Conservation (phyloP, 2,797 vertebrate species). For the Notamacropus eugenii region DNA sequence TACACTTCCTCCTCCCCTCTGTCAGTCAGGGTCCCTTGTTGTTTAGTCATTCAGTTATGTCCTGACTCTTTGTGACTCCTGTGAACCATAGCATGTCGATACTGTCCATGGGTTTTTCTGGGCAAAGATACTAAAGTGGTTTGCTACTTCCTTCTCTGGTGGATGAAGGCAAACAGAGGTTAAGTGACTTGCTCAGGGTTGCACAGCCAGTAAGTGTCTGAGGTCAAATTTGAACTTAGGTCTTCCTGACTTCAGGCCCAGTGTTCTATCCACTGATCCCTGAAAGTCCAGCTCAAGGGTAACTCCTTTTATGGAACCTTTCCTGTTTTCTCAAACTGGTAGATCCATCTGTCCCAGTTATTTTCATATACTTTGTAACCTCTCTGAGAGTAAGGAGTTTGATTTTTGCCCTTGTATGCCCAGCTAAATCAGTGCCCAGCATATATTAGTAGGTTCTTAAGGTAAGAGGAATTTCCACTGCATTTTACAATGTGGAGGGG, state of each 20-base stretch:
- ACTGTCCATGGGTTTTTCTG: background rate
- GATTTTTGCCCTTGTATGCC: background rate
- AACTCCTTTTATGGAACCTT: background rate
- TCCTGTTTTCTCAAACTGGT: background rate
- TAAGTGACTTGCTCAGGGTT: background rate
- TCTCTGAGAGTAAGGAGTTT: background rate
- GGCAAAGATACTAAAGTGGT: background rate
- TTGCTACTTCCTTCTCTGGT: background rate
- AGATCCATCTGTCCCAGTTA: background rate
- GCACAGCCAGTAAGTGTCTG: background rate
- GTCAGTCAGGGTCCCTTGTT: background rate
- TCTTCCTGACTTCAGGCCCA: background rate
- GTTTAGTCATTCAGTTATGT: background rate
- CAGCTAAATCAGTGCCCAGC: background rate
- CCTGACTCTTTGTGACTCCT: background rate
- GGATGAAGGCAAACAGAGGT: background rate
- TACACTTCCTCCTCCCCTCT: background rate
- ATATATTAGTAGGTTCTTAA: background rate
- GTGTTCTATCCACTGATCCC: background rate
- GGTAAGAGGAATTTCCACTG: background rate
- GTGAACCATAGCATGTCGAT: background rate
- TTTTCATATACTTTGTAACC: background rate
- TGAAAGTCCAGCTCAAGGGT: background rate
- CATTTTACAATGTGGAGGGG: background rate
- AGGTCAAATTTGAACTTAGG: background rate